These are phyloP conservation scores for Macaria notata DNA, from an alignment of 2,888 invertebrate genomes.

Conservation along the genomic window DNA sequence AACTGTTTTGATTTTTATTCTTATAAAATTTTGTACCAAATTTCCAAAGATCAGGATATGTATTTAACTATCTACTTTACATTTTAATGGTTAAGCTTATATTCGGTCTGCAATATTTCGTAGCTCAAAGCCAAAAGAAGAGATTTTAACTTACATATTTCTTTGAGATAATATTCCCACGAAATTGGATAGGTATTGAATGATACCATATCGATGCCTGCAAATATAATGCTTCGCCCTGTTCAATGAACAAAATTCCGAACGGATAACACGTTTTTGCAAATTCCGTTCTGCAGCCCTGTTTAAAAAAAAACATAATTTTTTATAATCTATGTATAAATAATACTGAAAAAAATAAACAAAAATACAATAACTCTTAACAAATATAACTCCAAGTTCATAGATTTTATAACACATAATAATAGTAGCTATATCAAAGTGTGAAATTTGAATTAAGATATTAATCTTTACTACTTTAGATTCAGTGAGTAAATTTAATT, in stretches of 20 bases:
- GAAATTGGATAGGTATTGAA: constrained; percentile 21
- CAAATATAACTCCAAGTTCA: background rate
- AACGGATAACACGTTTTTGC: no score
- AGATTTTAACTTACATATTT: constrained; percentile 16
- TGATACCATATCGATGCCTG: constrained; percentile 6
- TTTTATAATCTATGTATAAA: no score
- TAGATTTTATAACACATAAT: constrained; percentile 7
- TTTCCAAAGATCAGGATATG: no score
- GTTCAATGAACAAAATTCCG: background rate
- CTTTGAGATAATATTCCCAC: constrained; percentile 13
- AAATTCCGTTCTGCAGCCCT: no score
- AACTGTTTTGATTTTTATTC: no score
- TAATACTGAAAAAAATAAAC: no score
- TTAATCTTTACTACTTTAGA: constrained; percentile 20
- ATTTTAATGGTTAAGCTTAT: no score
- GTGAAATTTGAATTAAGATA: constrained; percentile 18
- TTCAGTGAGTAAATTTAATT: constrained; percentile 24
- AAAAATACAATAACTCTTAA: background rate
- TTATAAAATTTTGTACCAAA: no score
- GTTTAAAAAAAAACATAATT: no score
- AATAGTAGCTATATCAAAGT: constrained; percentile 10
- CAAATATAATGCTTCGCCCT: background rate
- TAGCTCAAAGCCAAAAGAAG: constrained; percentile 1
- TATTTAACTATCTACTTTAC: no score
- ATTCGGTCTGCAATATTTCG: no score